phyloP scores from a whole-genome alignment of 2,113 vertebrate genomes.

The Meleagris gallopavo region DNA sequence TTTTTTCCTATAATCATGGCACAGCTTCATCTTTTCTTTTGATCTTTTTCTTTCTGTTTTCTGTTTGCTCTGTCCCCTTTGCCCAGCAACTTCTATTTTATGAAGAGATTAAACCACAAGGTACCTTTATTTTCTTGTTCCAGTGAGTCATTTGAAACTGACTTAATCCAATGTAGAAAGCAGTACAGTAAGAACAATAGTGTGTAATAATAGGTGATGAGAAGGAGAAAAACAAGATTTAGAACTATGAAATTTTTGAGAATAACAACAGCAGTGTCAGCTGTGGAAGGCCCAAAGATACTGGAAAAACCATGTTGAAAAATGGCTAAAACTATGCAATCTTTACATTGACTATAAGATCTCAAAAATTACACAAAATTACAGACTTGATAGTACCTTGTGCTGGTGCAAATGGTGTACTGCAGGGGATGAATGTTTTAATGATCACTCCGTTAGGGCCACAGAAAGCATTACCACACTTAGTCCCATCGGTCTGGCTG shows the following conservation, averaged over 20 bases:
- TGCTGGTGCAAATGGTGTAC: not conserved
- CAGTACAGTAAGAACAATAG: not conserved
- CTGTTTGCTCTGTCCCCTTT: not conserved
- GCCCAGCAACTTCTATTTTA: not conserved
- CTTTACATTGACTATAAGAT: not conserved
- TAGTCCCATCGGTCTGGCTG: conserved; percentile 68
- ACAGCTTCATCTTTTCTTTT: not conserved
- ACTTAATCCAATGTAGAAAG: not conserved
- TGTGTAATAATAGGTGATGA: not conserved
- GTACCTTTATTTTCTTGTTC: not conserved
- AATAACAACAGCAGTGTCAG: not conserved
- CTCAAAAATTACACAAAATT: not conserved
- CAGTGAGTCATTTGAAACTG: not conserved
- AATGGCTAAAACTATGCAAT: not conserved
- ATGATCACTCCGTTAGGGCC: conserved; percentile 68
- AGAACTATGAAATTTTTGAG: not conserved
- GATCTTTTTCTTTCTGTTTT: not conserved
- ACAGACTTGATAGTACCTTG: conserved; percentile 23
- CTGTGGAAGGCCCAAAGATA: not conserved
- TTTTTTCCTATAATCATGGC: not conserved
- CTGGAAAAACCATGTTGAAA: not conserved
- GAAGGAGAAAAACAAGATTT: not conserved
- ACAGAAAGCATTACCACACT: conserved; percentile 80
- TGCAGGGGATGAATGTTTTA: conserved; percentile 32
- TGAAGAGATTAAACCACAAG: not conserved